A percentile compares a stretch with the other conserved stretches of the same genome.
These are phyloP conservation scores for Sparidentex hasta DNA, from an alignment of 2,797 vertebrate species.

Conservation along the genomic window DNA sequence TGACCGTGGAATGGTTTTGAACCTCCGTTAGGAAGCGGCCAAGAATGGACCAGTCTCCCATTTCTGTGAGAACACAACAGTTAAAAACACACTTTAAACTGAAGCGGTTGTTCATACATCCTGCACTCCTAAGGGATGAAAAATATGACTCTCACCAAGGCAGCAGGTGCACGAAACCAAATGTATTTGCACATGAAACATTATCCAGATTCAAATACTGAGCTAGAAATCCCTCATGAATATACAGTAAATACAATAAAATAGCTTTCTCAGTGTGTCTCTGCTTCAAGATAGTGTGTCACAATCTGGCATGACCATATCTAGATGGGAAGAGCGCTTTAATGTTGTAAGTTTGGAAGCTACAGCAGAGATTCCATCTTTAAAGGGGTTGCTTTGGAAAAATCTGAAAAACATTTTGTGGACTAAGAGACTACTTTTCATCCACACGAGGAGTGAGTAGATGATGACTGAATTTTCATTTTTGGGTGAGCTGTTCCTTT, in stretches of 20 bases:
- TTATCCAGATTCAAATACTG: slow-evolving; percentile 22
- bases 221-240: background rate
- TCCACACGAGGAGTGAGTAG: too few species aligned
- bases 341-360: too few species aligned
- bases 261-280: slow-evolving; percentile 2
- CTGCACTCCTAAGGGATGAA: background rate
- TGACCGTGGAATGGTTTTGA: slow-evolving; percentile 83
- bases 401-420: too few species aligned
- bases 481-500: too few species aligned
- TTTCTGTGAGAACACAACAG: slow-evolving; percentile 54
- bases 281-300: background rate
- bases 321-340: too few species aligned
- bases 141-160: slow-evolving; percentile 10
- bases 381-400: too few species aligned
- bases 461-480: too few species aligned
- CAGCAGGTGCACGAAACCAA: slow-evolving; percentile 21
- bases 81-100: background rate
- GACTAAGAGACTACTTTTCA: too few species aligned
- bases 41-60: slow-evolving; percentile 85
- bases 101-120: background rate
- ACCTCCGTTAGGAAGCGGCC: slow-evolving; percentile 82
- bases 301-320: background rate
- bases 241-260: slow-evolving; percentile 2
- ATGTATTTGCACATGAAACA: slow-evolving; percentile 14
- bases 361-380: too few species aligned